Conservation (phyloP, 2,888 invertebrate species). For the Ormyrus pomaceus region DNA sequence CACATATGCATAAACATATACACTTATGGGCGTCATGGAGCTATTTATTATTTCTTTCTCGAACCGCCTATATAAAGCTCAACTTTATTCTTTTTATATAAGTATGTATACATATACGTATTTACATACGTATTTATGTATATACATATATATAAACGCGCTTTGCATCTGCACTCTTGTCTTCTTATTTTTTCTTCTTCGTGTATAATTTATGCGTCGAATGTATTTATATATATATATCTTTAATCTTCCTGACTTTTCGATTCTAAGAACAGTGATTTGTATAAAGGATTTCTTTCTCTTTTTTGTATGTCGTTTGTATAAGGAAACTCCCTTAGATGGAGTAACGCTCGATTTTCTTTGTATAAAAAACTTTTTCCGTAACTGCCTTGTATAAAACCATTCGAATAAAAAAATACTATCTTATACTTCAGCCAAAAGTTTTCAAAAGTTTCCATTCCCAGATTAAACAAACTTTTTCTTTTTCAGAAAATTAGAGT, state of each 20-base stretch:
- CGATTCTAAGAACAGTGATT: slow-evolving; percentile 53
- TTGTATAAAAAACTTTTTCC: slow-evolving; percentile 57
- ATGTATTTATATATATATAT: slow-evolving; percentile 52
- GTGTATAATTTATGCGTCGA: slow-evolving; percentile 56
- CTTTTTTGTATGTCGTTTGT: slow-evolving; percentile 57
- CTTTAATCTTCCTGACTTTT: slow-evolving; percentile 54
- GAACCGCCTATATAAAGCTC: slow-evolving; percentile 48
- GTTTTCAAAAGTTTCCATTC: slow-evolving; percentile 13
- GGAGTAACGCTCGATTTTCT: slow-evolving; percentile 55
- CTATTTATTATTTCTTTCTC: slow-evolving; percentile 56
- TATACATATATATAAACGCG: slow-evolving; percentile 44
- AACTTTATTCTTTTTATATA: slow-evolving; percentile 48
- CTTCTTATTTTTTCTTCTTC: slow-evolving; percentile 50
- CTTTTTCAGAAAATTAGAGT: not conserved
- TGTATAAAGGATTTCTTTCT: slow-evolving; percentile 55
- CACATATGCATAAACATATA: slow-evolving; percentile 47
- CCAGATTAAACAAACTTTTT: not conserved
- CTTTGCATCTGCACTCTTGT: slow-evolving; percentile 54
- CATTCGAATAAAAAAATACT: slow-evolving; percentile 57
- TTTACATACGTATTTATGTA: too few relatives aligned
- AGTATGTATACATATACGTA: slow-evolving; percentile 7
- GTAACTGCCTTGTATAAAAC: slow-evolving; percentile 58
- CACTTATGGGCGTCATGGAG: slow-evolving; percentile 50
- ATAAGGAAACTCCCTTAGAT: slow-evolving; percentile 42
- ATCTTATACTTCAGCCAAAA: slow-evolving; percentile 51